Percentiles rank a stretch among this genome's conserved stretches.
phyloP scores from a whole-genome alignment of 92 coral and sea anemone genomes.

The Epizoanthus fatuus region DNA sequence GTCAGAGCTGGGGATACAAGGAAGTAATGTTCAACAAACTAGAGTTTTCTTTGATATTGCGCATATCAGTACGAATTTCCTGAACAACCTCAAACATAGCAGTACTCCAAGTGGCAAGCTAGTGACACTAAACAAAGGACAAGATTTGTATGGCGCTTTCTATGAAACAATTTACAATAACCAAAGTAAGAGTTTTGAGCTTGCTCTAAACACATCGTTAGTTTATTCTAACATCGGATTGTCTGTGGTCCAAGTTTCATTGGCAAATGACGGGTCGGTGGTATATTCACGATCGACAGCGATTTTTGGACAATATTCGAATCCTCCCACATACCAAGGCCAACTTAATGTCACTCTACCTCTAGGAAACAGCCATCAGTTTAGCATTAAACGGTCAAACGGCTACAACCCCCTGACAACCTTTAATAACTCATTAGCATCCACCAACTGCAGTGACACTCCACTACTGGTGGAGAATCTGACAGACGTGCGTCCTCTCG shows the following conservation, averaged over 20 bases:
- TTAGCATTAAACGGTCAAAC: conserved; percentile 44
- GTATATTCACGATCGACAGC: conserved; percentile 41
- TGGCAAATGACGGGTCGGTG: conserved; percentile 40
- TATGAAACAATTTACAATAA: conserved; percentile 39
- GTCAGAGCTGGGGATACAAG: conserved; percentile 39
- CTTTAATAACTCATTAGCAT: conserved; percentile 57
- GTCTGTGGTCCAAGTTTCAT: conserved; percentile 55
- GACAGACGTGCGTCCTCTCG: conserved; percentile 11
- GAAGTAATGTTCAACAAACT: conserved; percentile 7
- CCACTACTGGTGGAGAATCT: conserved; percentile 52
- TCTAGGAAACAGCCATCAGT: conserved; percentile 45
- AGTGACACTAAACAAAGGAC: conserved; percentile 20
- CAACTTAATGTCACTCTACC: conserved; percentile 42
- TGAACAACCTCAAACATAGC: conserved; percentile 25
- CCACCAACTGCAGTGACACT: conserved; percentile 53
- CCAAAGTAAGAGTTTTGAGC: conserved; percentile 30
- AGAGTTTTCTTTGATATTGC: conserved; percentile 49
- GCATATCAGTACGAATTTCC: conserved; percentile 19
- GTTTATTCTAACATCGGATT: conserved; percentile 53
- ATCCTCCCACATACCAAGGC: conserved; percentile 51
- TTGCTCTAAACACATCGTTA: conserved; percentile 58
- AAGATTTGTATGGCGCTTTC: conserved; percentile 24
- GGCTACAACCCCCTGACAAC: conserved; percentile 63
- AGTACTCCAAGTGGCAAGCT: conserved; percentile 29
- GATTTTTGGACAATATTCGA: conserved; percentile 38